phyloP scores from a whole-genome alignment of 2,888 invertebrate genomes.

The Cephus sareptanus region DNA sequence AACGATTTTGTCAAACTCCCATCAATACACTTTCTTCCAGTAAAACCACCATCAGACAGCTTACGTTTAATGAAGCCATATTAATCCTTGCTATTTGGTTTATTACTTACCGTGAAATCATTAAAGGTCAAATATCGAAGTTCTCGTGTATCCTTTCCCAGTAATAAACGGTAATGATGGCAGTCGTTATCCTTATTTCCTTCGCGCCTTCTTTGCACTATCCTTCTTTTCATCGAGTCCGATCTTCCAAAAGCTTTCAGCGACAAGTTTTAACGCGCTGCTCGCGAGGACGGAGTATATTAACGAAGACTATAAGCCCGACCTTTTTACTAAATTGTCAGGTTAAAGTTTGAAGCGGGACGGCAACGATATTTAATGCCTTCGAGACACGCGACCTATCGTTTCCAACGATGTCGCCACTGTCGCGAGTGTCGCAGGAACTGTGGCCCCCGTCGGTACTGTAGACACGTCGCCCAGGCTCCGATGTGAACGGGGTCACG shows the following conservation, averaged over 20 bases:
- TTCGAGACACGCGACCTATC: conserved; percentile 33
- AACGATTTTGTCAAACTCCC: not conserved
- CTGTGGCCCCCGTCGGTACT: not conserved
- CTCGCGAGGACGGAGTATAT: not conserved
- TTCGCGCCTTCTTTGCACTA: not conserved
- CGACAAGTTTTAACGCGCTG: not conserved
- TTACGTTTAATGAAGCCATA: not conserved
- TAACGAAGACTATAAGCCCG: not conserved
- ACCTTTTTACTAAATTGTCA: conserved; percentile 35
- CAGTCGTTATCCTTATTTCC: not conserved
- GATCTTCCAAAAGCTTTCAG: not conserved
- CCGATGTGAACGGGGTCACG: not conserved
- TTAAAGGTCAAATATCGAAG: not conserved
- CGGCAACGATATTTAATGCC: conserved; percentile 37
- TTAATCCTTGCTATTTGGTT: not conserved
- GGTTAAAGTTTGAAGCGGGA: conserved; percentile 23
- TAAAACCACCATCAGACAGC: not conserved
- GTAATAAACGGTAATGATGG: not conserved
- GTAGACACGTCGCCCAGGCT: not conserved
- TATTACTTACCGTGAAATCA: not conserved
- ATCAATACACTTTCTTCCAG: not conserved
- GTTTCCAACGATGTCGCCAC: not conserved
- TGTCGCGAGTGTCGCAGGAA: not conserved
- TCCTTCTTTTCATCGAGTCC: not conserved
- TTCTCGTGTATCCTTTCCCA: not conserved